Conservation (phyloP, 2,888 invertebrate species). For the Branchellion lobata region DNA sequence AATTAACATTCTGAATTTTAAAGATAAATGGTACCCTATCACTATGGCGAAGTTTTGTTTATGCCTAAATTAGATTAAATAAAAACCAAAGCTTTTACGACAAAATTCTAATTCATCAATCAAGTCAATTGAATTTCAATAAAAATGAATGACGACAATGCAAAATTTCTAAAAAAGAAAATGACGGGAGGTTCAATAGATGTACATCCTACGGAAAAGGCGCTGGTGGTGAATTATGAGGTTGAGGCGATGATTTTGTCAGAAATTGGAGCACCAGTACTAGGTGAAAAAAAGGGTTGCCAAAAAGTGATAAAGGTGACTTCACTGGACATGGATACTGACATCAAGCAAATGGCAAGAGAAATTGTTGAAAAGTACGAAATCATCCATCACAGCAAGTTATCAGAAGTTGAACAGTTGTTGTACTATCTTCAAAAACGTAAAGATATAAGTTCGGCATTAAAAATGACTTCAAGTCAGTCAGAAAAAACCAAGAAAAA, state of each 20-base stretch:
- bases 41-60: too few species aligned
- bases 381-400: slow-evolving; percentile 77
- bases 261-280: slow-evolving; percentile 76
- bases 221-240: slow-evolving; percentile 82
- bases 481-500: background rate
- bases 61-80: too few species aligned
- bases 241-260: slow-evolving; percentile 81
- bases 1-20: too few species aligned
- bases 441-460: slow-evolving; percentile 63
- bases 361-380: slow-evolving; percentile 84
- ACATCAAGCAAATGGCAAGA: slow-evolving; percentile 76
- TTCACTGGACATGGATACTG: slow-evolving; percentile 76
- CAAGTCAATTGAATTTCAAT: background rate
- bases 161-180: slow-evolving; percentile 52
- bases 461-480: background rate
- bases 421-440: slow-evolving; percentile 82
- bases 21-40: too few species aligned
- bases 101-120: too few species aligned
- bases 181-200: slow-evolving; percentile 73
- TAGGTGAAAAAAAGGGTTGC: slow-evolving; percentile 80
- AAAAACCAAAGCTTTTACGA: too few species aligned
- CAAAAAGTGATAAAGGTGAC: slow-evolving; percentile 77
- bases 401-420: slow-evolving; percentile 81
- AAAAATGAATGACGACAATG: slow-evolving; percentile 34
- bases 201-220: slow-evolving; percentile 84